Evolutionary conservation across 2,888 invertebrate species (phyloP), one percentile per base, ranked within the genome.

Genomic region (Acleris literana): DNA sequence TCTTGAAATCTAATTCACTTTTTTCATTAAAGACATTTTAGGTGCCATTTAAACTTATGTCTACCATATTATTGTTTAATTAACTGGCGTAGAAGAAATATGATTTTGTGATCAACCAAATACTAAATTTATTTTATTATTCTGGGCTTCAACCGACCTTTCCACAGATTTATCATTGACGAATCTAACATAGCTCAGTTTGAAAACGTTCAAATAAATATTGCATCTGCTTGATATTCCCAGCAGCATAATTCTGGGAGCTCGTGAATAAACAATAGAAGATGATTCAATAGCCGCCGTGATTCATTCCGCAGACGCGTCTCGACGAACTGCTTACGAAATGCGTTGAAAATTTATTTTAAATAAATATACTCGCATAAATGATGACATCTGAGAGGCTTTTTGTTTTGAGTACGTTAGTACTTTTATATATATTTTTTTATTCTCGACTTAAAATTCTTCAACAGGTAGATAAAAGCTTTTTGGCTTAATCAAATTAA

Each of bases 241-340:
- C 39, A 25, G 17, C 55, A 39, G 46, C 18, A 22, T 61, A 53
- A 61, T 68, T 61, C 64, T 18, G 48, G 56, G 60, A 68, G 39
- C 55, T 57, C 29, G 39, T 69, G 71, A 39, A 64, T 69, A 71
- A 73, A 71, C 71, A 70, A 66, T 63, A 64, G 57, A 58, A 48
- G 55, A 63, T 68, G 59, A 68, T 64, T 63, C 63, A 63, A 59
- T 63, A 57, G 54, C 53, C 33, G 55, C 44, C 44, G n/a, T 71
- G 69, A 71, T 69, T 65, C 69, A 69, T 70, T 70, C 68, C 48
- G 62, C 74, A 74, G 69, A 54, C 62, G 48, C 48, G 65, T 60
- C 64, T 57, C 68, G 70, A 70, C 70, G 65, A 71, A 70, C 64
- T 69, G 61, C 64, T 66, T 70, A 70, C 68, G 63, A 66, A 66